Evolutionary conservation across 2,888 invertebrate species (phyloP).

Genomic region (Periphyllus acericola): DNA sequence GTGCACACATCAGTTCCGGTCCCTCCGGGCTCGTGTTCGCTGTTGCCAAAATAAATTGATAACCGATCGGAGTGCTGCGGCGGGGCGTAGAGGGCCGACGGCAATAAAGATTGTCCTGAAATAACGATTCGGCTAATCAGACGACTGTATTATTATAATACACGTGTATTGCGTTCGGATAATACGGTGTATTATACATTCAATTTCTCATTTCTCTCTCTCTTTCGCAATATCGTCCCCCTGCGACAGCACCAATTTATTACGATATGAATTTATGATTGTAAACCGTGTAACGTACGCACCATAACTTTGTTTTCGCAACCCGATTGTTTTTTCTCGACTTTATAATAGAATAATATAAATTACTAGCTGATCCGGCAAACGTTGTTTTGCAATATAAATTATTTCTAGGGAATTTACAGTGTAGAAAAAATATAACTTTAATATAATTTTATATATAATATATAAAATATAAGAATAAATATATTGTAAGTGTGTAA

Average conservation of each 20-base stretch:
- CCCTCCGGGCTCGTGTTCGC: conserved; percentile 58
- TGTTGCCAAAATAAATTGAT: conserved; percentile 58
- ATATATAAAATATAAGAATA: too few species aligned
- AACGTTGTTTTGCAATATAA: too few species aligned
- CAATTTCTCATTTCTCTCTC: neutral
- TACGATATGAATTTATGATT: neutral
- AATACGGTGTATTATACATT: neutral
- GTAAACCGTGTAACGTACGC: neutral
- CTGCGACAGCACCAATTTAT: neutral
- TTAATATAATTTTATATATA: too few species aligned
- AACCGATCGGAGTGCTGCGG: conserved; percentile 14
- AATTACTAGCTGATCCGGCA: too few species aligned
- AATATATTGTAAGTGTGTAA: too few species aligned
- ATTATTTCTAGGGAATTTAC: too few species aligned
- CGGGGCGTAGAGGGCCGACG: neutral
- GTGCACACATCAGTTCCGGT: conserved; percentile 49
- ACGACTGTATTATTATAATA: conserved; percentile 1
- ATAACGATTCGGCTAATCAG: conserved; percentile 34
- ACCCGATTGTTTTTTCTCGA: too few species aligned
- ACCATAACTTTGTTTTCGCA: neutral
- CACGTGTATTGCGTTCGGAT: neutral
- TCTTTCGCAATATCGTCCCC: neutral
- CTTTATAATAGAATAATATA: too few species aligned
- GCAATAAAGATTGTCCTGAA: conserved; percentile 14
- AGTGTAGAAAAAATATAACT: too few species aligned